These are phyloP conservation scores for Pyrrhosoma nymphula DNA, from an alignment of 2,888 invertebrate genomes.

Conservation along the genomic window DNA sequence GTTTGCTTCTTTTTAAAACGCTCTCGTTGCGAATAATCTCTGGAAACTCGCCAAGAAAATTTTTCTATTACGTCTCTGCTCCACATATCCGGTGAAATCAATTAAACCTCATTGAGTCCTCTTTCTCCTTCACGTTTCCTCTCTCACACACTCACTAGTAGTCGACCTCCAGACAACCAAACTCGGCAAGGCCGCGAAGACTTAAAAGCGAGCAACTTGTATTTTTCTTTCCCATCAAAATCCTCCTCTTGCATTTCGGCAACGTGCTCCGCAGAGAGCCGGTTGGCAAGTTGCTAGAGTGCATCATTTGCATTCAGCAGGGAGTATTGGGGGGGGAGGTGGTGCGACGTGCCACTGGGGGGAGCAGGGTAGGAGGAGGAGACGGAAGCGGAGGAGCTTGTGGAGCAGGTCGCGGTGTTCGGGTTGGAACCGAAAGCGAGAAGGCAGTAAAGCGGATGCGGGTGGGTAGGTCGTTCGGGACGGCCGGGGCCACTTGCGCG, in stretches of 20 bases:
- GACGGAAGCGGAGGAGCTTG: not conserved
- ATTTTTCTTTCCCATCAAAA: conserved; percentile 62
- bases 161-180: not conserved
- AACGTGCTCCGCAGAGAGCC: not conserved
- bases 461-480: no score
- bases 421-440: not conserved
- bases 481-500: not conserved
- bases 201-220: conserved; percentile 32
- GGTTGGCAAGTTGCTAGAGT: conserved; percentile 15
- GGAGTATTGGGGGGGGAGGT: not conserved
- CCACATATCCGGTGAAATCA: not conserved
- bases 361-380: not conserved
- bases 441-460: not conserved
- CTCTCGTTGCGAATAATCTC: not conserved
- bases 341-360: not conserved
- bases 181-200: not conserved
- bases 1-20: not conserved
- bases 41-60: not conserved
- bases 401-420: no score
- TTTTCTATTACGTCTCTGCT: not conserved
- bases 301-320: conserved; percentile 31
- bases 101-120: not conserved
- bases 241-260: not conserved
- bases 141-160: not conserved
- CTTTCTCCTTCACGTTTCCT: not conserved